Conservation (phyloP, 2,888 invertebrate genomes). For the Meganola albula region DNA sequence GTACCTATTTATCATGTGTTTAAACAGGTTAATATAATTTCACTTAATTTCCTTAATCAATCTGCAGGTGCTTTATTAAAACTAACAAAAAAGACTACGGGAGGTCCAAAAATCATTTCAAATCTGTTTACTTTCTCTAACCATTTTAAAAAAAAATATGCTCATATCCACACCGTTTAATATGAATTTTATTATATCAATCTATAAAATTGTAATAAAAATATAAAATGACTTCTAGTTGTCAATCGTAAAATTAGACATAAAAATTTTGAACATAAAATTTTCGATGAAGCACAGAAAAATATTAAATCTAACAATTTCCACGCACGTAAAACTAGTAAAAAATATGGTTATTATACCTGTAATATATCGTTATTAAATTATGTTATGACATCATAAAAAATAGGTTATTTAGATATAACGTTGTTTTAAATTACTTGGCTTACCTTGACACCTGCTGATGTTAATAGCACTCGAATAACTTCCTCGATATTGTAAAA, state of each 20-base stretch:
- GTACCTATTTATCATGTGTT: no score
- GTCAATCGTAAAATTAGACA: constrained; percentile 19
- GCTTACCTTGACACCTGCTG: constrained; percentile 36
- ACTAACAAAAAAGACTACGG: no score
- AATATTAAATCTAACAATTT: background rate
- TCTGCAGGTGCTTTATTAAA: no score
- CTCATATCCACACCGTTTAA: no score
- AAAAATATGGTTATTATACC: no score
- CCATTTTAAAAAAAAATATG: no score
- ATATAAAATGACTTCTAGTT: constrained; percentile 8
- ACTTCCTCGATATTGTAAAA: constrained; percentile 35
- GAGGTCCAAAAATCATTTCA: no score
- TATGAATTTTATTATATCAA: constrained; percentile 8
- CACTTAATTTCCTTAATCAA: no score
- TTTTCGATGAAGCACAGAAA: constrained; percentile 11
- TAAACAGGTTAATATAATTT: no score
- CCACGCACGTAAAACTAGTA: no score
- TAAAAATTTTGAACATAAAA: constrained; percentile 16
- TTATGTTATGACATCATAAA: constrained; percentile 10
- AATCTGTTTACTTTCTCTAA: no score
- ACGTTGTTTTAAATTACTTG: constrained; percentile 12
- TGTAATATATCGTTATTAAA: constrained; percentile 5
- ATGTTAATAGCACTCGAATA: constrained; percentile 17
- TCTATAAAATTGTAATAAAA: constrained; percentile 13
- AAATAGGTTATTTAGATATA: constrained; percentile 6